These are phyloP conservation scores for Drosophila rhopaloa DNA, from an alignment of 1,140 invertebrate genomes.

Conservation along the genomic window DNA sequence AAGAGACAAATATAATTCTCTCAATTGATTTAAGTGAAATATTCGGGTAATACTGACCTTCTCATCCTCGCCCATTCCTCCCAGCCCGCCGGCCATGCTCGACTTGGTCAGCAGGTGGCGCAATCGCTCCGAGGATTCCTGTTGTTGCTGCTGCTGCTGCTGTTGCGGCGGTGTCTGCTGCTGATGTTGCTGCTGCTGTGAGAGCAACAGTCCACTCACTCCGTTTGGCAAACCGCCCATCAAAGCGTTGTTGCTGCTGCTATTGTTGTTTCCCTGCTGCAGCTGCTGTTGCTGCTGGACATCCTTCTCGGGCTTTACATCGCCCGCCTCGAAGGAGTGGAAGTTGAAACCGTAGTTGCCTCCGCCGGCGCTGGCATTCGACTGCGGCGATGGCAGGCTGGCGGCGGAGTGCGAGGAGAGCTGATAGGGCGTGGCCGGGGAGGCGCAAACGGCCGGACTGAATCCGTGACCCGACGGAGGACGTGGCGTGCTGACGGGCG, in stretches of 20 bases:
- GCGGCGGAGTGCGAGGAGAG: constrained; percentile 78
- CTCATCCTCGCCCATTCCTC: constrained; percentile 84
- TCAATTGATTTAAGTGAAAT: no score
- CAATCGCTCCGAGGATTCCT: constrained; percentile 87
- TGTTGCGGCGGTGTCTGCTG: constrained; percentile 26
- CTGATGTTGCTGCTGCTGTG: constrained; percentile 45
- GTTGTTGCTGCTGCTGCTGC: constrained; percentile 48
- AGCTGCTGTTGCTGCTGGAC: constrained; percentile 53
- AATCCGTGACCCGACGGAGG: constrained; percentile 83
- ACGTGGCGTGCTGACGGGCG: constrained; percentile 80
- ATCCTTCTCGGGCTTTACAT: constrained; percentile 73
- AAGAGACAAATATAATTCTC: no score
- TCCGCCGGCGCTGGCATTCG: constrained; percentile 84
- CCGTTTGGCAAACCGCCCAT: constrained; percentile 58
- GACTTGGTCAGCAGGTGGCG: constrained; percentile 87
- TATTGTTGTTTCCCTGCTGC: constrained; percentile 72
- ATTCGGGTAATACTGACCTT: constrained; percentile 66
- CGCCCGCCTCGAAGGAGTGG: constrained; percentile 62
- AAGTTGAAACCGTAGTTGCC: constrained; percentile 75
- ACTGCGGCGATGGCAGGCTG: constrained; percentile 82
- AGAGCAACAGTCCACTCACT: constrained; percentile 49
- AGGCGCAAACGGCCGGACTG: constrained; percentile 83
- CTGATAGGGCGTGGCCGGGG: constrained; percentile 82
- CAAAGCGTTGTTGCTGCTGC: constrained; percentile 42
- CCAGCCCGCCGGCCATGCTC: constrained; percentile 50